Evolutionary conservation across 2,113 vertebrate genomes (phyloP), one percentile per base, ranked within the genome.

Genomic region (Pelvicachromis taeniatus): DNA sequence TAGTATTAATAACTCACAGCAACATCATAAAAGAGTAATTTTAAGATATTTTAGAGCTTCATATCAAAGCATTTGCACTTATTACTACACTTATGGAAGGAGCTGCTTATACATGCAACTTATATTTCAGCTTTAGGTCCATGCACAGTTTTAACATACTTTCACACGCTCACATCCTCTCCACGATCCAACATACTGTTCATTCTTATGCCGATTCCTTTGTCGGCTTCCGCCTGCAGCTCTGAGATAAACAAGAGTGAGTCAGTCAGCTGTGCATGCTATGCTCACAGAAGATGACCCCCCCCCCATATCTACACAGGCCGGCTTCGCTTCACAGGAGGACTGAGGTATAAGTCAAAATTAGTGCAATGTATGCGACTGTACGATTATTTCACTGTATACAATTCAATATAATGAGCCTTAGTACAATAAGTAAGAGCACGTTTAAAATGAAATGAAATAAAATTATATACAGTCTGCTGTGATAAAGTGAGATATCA

Each of bases 221-320:
- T 3, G 38, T 85, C 80, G 77, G 31, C 48, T 19, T 33, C 6
- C 12, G 33, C 52, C 82, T 90, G 86, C 81, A 77, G 80, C 84
- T 38, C 13, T 5, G 63, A 87, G 80, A 92, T 88, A 82, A 92
- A 91, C 40, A 21, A 26, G 59, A 78, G 52, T 21, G 23, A 70
- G 68, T 42, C 11, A 58, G 45, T 81, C 82, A 14, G 45, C 53
- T 1, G n/a, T 10, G 2, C 19, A 2, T 23, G n/a, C 54, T 17
- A 45, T 8, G 14, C 2, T 0, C 17, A 33, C 56, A 52, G 29
- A 55, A 42, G n/a, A 17, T 63, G 3, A 73, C 31, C 12, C 29
- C n/a, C 26, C n/a, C n/a, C n/a, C n/a, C n/a, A n/a, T n/a, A 53
- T 45, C 10, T 9, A 52, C 12, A 26, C 38, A 48, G 52, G 40